These are phyloP conservation scores for Panonychus citri DNA, from an alignment of 1,140 invertebrate genomes.

Conservation along the genomic window DNA sequence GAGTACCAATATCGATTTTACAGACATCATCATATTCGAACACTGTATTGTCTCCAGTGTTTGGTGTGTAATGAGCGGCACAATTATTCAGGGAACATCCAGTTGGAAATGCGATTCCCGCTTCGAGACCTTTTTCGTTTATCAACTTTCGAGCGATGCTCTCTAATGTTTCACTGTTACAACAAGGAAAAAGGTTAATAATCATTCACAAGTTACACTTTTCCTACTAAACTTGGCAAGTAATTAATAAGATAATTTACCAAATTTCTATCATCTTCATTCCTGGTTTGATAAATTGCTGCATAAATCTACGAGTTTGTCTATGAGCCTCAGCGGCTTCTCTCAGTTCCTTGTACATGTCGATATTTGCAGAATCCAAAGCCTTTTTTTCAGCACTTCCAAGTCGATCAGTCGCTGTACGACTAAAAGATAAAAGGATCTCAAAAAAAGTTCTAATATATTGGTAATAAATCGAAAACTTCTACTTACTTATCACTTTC, in stretches of 20 bases:
- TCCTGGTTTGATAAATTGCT: constrained; percentile 81
- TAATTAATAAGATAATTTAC: constrained; percentile 23
- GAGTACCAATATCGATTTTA: constrained; percentile 98
- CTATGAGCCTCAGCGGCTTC: constrained; percentile 91
- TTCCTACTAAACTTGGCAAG: too few relatives aligned
- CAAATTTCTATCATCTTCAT: constrained; percentile 99
- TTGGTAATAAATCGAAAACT: neutral
- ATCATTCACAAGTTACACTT: too few relatives aligned
- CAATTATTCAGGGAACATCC: constrained; percentile 96
- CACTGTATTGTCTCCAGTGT: constrained; percentile 87
- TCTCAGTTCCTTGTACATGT: constrained; percentile 83
- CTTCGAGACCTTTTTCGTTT: constrained; percentile 78
- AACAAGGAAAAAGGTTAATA: neutral
- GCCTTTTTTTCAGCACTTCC: constrained; percentile 67
- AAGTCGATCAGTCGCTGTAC: constrained; percentile 62
- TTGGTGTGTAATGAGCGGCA: constrained; percentile 98
- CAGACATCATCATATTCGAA: constrained; percentile 89
- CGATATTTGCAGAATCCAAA: constrained; percentile 30
- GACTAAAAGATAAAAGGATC: constrained; percentile 27
- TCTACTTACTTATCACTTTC: constrained; percentile 15
- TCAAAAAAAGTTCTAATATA: too few relatives aligned
- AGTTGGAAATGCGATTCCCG: constrained; percentile 93
- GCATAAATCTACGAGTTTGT: constrained; percentile 73
- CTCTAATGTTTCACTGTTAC: constrained; percentile 62
- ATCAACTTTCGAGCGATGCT: constrained; percentile 70